phyloP scores from a whole-genome alignment of 2,888 invertebrate genomes.

The Nasonovia ribisnigri region DNA sequence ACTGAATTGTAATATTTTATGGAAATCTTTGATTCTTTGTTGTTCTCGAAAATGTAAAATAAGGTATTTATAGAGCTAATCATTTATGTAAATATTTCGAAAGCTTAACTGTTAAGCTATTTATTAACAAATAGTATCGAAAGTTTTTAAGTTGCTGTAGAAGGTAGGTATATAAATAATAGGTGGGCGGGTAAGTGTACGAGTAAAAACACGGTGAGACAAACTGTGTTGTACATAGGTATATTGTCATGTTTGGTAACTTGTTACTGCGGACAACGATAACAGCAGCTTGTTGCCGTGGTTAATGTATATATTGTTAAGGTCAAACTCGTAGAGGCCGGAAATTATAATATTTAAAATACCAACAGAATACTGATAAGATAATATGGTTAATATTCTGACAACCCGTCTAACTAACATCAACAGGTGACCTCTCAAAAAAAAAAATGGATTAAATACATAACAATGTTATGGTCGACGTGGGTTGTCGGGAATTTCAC shows the following conservation, averaged over 20 bases:
- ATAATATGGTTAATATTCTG: neutral
- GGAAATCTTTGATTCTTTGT: neutral
- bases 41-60: neutral
- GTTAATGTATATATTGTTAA: neutral
- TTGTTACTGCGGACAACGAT: neutral
- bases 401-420: neutral
- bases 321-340: neutral
- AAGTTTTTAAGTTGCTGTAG: too few species aligned
- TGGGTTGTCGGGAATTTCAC: neutral
- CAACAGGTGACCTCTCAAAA: neutral
- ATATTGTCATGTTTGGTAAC: neutral
- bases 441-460: neutral
- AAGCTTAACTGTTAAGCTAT: too few species aligned
- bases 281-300: slow-evolving; percentile 3
- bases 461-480: neutral
- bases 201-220: neutral
- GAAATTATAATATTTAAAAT: neutral
- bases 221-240: too few species aligned
- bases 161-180: neutral
- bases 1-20: neutral
- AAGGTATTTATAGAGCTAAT: neutral
- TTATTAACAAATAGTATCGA: too few species aligned
- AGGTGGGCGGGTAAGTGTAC: neutral
- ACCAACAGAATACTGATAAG: neutral
- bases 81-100: too few species aligned